Percentiles rank a stretch among this genome's conserved stretches.
These are phyloP conservation scores for Etheostoma nigrum DNA, from an alignment of 2,797 vertebrate genomes.

Conservation along the genomic window DNA sequence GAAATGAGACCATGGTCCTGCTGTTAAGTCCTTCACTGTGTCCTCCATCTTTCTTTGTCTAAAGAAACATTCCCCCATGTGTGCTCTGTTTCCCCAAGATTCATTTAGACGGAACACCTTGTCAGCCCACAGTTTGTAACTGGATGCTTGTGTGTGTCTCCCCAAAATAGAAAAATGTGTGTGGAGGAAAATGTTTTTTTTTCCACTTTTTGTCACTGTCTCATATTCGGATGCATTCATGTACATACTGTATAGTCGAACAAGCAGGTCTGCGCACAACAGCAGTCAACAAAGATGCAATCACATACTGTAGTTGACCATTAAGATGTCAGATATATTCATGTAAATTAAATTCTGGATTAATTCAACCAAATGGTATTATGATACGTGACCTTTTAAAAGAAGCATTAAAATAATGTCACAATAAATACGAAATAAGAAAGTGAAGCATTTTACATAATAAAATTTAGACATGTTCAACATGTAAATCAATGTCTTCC, in stretches of 20 bases:
- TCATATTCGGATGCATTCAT: constrained; percentile 16
- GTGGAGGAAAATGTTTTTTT: neutral
- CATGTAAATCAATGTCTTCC: neutral
- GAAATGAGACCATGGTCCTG: constrained; percentile 1
- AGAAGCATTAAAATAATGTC: constrained; percentile 5
- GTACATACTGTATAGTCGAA: neutral
- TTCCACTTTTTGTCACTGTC: constrained; percentile 11
- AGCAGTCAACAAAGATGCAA: neutral
- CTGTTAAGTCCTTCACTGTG: constrained; percentile 14
- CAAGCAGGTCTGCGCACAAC: neutral
- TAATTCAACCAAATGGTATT: neutral
- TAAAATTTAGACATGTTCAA: neutral
- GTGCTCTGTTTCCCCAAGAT: constrained; percentile 47
- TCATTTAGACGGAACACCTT: constrained; percentile 52
- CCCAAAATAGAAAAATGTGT: constrained; percentile 51
- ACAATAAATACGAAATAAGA: neutral
- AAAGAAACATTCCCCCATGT: constrained; percentile 8
- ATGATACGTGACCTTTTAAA: neutral
- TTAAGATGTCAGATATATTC: constrained; percentile 1
- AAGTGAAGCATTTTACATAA: neutral
- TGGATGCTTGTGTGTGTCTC: constrained; percentile 17
- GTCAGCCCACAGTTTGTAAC: constrained; percentile 46
- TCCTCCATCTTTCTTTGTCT: constrained; percentile 35
- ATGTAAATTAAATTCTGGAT: neutral
- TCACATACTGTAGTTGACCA: neutral